phyloP scores from a whole-genome alignment of 2,113 vertebrate species.

The Fulica atra region DNA sequence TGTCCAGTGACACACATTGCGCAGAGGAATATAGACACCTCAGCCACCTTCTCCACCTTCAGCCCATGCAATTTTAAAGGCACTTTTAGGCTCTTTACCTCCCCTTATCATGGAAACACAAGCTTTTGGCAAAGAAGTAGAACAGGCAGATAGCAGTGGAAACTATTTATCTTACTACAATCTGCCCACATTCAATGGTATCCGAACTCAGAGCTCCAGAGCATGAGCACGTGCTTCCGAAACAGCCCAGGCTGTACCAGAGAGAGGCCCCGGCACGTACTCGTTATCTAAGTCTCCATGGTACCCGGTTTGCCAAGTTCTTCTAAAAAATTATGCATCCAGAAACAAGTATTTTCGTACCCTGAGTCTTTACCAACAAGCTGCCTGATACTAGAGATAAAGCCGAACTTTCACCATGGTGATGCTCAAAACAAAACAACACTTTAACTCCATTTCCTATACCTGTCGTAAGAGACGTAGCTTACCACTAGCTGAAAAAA shows the following conservation, averaged over 20 bases:
- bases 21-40: neutral
- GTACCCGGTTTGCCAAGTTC: neutral
- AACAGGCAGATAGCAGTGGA: neutral
- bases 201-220: neutral
- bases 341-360: neutral
- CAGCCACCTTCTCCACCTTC: neutral
- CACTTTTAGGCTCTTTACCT: neutral
- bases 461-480: neutral
- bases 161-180: neutral
- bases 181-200: neutral
- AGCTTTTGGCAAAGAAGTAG: neutral
- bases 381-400: neutral
- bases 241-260: neutral
- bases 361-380: neutral
- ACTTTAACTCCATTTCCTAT: neutral
- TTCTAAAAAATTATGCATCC: neutral
- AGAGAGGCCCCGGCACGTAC: neutral
- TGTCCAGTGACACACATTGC: neutral
- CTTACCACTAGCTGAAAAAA: neutral
- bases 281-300: neutral
- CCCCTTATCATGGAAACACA: neutral
- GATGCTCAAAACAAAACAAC: neutral
- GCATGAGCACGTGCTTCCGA: neutral
- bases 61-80: conserved; percentile 42
- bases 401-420: neutral